phyloP scores from a whole-genome alignment of 2,888 invertebrate genomes.

The Sminthurinus aureus region DNA sequence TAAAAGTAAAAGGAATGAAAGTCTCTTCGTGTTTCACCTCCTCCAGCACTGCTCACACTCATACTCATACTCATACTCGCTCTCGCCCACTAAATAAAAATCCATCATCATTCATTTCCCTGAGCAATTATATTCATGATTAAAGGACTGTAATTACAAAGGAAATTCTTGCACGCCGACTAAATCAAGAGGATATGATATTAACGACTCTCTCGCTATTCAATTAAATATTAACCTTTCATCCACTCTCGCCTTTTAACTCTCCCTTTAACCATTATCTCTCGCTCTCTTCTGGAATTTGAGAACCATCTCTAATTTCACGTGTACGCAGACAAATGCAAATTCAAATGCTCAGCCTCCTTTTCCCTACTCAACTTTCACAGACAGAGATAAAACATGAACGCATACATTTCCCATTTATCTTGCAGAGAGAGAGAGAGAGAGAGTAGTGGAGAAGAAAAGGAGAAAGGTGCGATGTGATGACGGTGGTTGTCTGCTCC shows the following conservation, averaged over 20 bases:
- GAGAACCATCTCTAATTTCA: background rate
- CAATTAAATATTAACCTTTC: constrained; percentile 29
- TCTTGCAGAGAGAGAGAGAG: background rate
- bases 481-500: background rate
- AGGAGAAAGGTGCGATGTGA: background rate
- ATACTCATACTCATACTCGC: too few relatives aligned
- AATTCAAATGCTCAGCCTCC: background rate
- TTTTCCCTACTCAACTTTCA: background rate
- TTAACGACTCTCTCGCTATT: constrained; percentile 13
- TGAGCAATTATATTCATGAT: constrained; percentile 23
- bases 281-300: too few relatives aligned
- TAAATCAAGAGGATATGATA: constrained; percentile 22
- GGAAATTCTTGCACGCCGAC: constrained; percentile 26
- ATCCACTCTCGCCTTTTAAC: background rate
- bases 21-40: too few relatives aligned
- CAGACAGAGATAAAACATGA: background rate
- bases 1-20: background rate
- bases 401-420: background rate
- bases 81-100: background rate
- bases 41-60: too few relatives aligned
- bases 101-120: constrained; percentile 16
- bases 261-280: background rate
- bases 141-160: constrained; percentile 22
- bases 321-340: background rate
- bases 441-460: too few relatives aligned